phyloP scores from a whole-genome alignment of 2,113 vertebrate species.

The Gopherus evgoodei region DNA sequence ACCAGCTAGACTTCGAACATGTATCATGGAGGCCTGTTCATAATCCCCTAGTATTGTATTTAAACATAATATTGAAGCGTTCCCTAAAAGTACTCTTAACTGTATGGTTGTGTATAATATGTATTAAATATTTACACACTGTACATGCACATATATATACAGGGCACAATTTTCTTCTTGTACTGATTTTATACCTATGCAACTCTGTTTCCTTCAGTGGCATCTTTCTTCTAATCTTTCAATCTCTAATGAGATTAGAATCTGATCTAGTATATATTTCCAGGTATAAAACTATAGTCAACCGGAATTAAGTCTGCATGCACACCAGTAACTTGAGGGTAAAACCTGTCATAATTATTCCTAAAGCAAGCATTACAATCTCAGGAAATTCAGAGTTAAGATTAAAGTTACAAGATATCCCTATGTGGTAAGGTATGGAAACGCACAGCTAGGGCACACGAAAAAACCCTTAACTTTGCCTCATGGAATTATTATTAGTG shows the following conservation, averaged over 20 bases:
- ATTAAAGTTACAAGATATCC: background rate
- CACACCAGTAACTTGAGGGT: background rate
- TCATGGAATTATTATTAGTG: background rate
- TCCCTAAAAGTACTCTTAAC: background rate
- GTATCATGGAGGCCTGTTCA: constrained; percentile 16
- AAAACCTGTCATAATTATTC: background rate
- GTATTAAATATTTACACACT: no score
- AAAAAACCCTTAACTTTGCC: background rate
- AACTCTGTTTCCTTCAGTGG: no score
- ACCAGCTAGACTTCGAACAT: background rate
- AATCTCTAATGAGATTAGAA: background rate
- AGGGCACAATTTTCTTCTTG: background rate
- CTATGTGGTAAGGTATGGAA: background rate
- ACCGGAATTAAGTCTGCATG: background rate
- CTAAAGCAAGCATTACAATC: background rate
- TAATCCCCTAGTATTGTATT: background rate
- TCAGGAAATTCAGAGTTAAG: background rate
- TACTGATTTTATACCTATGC: background rate
- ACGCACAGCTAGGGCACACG: background rate
- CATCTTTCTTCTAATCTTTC: no score
- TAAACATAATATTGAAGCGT: background rate
- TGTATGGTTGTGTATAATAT: background rate
- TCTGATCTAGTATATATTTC: background rate
- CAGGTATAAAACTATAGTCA: background rate
- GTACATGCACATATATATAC: background rate